Evolutionary conservation across 2,888 invertebrate species (phyloP), one percentile per base, ranked within the genome.

Genomic region (Scelioninae gen. 1): DNA sequence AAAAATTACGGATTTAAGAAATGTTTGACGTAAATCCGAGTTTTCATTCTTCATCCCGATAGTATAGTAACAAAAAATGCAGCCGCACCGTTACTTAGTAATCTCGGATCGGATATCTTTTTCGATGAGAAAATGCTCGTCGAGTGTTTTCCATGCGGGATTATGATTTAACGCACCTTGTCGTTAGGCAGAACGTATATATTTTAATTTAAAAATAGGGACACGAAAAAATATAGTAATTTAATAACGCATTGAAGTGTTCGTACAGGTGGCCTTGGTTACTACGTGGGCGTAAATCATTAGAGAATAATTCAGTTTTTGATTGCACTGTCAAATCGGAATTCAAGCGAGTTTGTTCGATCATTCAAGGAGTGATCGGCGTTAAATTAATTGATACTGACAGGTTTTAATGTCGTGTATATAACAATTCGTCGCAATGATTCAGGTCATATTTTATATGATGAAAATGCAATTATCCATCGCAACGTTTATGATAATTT

Each of bases 71-170:
- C 32, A 49, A 75, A 75, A 74, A 63, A 40, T 45, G 34, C 45
- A 47, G 49, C 38, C 56, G 58, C 45, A 65, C 75, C 75, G 75
- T 75, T 75, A 75, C 58, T 31, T 31, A 40, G 15, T 58, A 77
- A 77, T 68, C 68, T 60, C 47, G 62, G 43, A 77, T 77, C 77
- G 13, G 43, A 63, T 69, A 11, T 66, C 68, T 53, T 68, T 68
- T 62, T 55, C 60, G 60, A 66, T 60, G 76, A 56, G 65, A 75
- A 76, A 76, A 66, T 58, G 40, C 11, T 11, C 60, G 49, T 0
- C 56, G 16, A 9, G 13, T 53, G 15, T 47, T 74, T 74, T 74
- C 38, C 74, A 56, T 47, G 32, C 65, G 34, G 51, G 29, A 65
- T 53, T 16, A 34, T 45, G 53, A 62, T 62, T 72, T 72, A 62